Evolutionary conservation across 2,888 invertebrate genomes (phyloP), one percentile per base, ranked within the genome.

Genomic region (Pseudanteris insignis): DNA sequence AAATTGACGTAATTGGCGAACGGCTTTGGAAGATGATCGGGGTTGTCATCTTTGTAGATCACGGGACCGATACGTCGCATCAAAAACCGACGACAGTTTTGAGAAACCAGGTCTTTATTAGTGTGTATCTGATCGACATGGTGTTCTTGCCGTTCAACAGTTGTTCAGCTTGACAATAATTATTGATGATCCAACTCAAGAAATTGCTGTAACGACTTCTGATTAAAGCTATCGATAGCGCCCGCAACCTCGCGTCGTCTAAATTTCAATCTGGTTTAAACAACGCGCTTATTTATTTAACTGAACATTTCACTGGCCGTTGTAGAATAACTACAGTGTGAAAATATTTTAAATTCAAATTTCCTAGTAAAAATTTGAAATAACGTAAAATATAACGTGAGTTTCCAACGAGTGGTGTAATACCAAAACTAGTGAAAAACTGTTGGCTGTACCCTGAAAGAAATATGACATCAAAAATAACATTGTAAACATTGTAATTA

Each of bases 1-100:
- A n/a, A 48, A 48, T 48, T 33, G 38, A 48, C 48, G 48, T 48
- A 48, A 48, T 48, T 48, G 48, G 48, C 48, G 38, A 38, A 10
- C 26, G 32, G 25, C 30, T 47, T 47, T 30, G 37, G 47, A 47
- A 14, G 47, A 47, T 37, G 47, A 47, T 37, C 30, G 30, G 14
- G 37, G 29, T 38, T 40, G 48, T 48, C 38, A 48, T 38, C 37
- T 29, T 32, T 15, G 15, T 18, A 48, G 48, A 48, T 48, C 37
- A 40, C 25, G 38, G 11, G 18, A 18, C 9, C 38, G 38, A 48
- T 48, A 48, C 26, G 14, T 3, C 13, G 32, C 15, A 15, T 15
- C 34, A 46, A 26, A 34, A n/a, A 34, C n/a, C n/a, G n/a, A 13
- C 18, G 24, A 28, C 26, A 14, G 28, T 10, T 36, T 57, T 58